Base-by-base conservation (phyloP, 64 coral and sea anemone species). In the Catalaphyllia jardinei region DNA sequence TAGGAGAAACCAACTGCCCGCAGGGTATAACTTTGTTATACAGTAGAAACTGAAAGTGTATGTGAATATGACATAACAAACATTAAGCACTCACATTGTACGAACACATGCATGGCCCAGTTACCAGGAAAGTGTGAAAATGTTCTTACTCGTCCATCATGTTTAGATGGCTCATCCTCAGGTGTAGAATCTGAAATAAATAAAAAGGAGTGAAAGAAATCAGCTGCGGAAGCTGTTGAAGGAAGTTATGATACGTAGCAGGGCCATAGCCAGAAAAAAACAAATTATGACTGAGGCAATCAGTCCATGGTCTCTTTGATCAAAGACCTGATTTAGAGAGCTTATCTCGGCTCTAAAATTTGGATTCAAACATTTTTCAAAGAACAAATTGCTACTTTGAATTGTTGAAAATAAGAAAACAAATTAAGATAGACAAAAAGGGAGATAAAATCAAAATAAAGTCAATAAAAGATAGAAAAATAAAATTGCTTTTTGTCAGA, bases 61-160 rank as follows among this genome's bases (percentile, higher is more conserved):
- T 2, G 38, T 39, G 38, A 39, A 39, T 39, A 39, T 39, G 38
- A 39, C 4, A 4, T 39, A 39, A 2, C 4, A 4, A 49, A 9
- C 9, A 49, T 46, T n/a, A n/a, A 19, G 14, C 20, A 88, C 77
- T 73, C 90, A 98, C 96, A 89, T 87, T 91, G 91, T 51, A 93
- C 76, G 25, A 82, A 90, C 51, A 98, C 75, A 82, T 98, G 96
- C 35, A 92, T 90, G 5, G 96, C 96, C 96, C 96, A 98, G 87
- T 98, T 98, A 4, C 96, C 96, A 84, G 93, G 93, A 89, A 98
- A 92, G 74, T 98, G 96, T 24, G 82, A 87, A 87, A 98, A 98
- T 8, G 93, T 75, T 76, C 96, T 86, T 60, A 93, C 82, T 82
- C 93, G 80, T 11, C 96, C 96, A 71, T 94, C 31, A 60, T 89